These are phyloP conservation scores for Achlya flavicornis DNA, from an alignment of 2,888 invertebrate species.

Conservation along the genomic window DNA sequence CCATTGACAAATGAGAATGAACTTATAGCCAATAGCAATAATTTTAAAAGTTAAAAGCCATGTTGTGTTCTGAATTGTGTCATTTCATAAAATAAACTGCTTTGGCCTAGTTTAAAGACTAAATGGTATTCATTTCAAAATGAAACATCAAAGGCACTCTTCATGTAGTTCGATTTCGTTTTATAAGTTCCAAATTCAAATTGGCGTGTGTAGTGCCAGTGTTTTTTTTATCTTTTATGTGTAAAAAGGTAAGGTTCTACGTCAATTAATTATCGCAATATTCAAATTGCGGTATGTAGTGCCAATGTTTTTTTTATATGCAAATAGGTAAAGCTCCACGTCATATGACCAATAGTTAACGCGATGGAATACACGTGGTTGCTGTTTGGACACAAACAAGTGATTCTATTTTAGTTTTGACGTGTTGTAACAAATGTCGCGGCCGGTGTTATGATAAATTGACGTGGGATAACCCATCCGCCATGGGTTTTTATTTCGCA, in stretches of 20 bases:
- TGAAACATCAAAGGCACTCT: slow-evolving; percentile 56
- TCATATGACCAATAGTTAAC: slow-evolving; percentile 57
- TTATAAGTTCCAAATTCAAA: slow-evolving; percentile 16
- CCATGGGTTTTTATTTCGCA: slow-evolving; percentile 27
- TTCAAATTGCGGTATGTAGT: no score
- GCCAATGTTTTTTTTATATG: no score
- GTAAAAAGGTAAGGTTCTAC: slow-evolving; percentile 23
- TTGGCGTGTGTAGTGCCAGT: slow-evolving; percentile 23
- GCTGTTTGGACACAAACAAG: slow-evolving; percentile 51
- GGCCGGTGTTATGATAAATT: slow-evolving; percentile 51
- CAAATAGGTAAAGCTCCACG: slow-evolving; percentile 29
- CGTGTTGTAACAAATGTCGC: slow-evolving; percentile 52
- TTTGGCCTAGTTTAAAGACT: slow-evolving; percentile 62
- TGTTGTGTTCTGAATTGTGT: slow-evolving; percentile 53
- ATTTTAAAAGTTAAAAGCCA: slow-evolving; percentile 45
- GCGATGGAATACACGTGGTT: slow-evolving; percentile 55
- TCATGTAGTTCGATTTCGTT: slow-evolving; percentile 13
- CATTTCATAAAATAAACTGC: slow-evolving; percentile 64
- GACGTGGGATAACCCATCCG: slow-evolving; percentile 37
- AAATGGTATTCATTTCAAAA: slow-evolving; percentile 43
- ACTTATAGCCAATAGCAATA: slow-evolving; percentile 32
- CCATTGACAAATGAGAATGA: slow-evolving; percentile 23
- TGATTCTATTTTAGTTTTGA: slow-evolving; percentile 53
- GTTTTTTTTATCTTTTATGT: slow-evolving; percentile 28
- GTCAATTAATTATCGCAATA: slow-evolving; percentile 60